Base-by-base conservation (phyloP, 1,140 invertebrate genomes). In the Drosophila jambulina region DNA sequence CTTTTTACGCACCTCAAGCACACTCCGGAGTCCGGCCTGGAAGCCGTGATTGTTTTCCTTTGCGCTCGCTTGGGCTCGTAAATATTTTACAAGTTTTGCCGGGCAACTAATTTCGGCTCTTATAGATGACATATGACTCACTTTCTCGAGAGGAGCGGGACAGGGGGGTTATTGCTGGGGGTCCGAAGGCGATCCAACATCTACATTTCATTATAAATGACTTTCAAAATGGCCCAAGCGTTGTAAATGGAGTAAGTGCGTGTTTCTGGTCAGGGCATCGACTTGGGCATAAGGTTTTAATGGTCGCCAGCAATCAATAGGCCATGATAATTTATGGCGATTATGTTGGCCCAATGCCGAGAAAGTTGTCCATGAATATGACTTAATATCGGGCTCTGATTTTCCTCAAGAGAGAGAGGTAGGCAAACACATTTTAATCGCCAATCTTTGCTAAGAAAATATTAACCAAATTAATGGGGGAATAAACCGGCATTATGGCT, bases 121-220 rank as follows among this genome's bases (percentile, higher is more conserved):
- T 60, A 78, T 78, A 75, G 77, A 88, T 87, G 85, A 90, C 80
- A 63, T 78, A 88, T 65, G 72, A 87, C 77, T 64, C 80, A 68
- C 51, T 80, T 61, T 78, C 70, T 40, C 9, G 13, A 4, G 10
- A 9, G 3, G 17, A 8, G 27, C 2, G 58, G 56, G 60, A 8
- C 3, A 1, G 15, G 7, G 32, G 6, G 32, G 13, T 25, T 46
- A 7, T 21, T 62, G 27, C 13, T 21, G n/a, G 25, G 23, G 34
- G n/a, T 25, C 60, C 29, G 12, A 13, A 17, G n/a, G 19, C 67
- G 68, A 71, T 81, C 65, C 82, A 75, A 72, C 83, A 85, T 85
- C 84, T 68, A 88, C 80, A 88, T 84, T 88, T 84, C 85, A 84
- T 88, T 81, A 90, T 88, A 88, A 88, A 88, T 84, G 85, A 75